These are phyloP conservation scores for Carduelis carduelis DNA, from an alignment of 2,797 vertebrate species.

Conservation along the genomic window DNA sequence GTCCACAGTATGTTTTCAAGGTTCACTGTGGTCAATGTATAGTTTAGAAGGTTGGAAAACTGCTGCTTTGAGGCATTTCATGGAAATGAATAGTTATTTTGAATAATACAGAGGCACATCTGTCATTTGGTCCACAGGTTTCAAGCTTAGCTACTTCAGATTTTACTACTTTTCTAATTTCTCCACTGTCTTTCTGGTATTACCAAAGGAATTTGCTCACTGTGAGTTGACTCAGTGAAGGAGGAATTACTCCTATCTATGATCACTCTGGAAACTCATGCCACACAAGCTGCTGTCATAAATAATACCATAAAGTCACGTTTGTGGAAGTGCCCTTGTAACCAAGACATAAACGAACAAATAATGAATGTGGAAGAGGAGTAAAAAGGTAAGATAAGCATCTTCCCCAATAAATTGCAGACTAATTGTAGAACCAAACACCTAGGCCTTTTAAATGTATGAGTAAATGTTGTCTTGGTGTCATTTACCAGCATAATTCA, in stretches of 20 bases:
- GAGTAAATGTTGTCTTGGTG: not conserved
- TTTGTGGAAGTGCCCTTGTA: not conserved
- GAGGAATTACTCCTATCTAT: not conserved
- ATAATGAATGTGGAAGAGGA: not conserved
- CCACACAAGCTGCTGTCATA: not conserved
- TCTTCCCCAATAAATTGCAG: not conserved
- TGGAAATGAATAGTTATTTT: not conserved
- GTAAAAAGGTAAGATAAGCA: not conserved
- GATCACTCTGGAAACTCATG: not conserved
- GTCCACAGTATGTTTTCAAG: not conserved
- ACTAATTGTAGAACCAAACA: not conserved
- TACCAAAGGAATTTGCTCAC: not conserved
- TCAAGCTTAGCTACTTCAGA: not conserved
- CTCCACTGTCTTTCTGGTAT: not conserved
- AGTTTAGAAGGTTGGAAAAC: not conserved
- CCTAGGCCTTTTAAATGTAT: not conserved
- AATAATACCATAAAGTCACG: not conserved
- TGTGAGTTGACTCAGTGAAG: not conserved
- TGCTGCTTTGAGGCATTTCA: not conserved
- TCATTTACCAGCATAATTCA: not conserved
- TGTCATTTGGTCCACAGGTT: not conserved
- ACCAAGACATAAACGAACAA: not conserved
- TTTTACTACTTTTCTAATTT: not conserved
- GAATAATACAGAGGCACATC: not conserved
- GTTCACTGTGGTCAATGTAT: accelerated